These are phyloP conservation scores for Caenorhabditis elegans DNA, from an alignment of 1,140 invertebrate genomes.

Conservation along the genomic window WBcel235 BX284605.5:11497001-11497500, in stretches of 20 bases:
- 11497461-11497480: neutral
- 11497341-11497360: neutral
- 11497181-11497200: slow-evolving; percentile 19
- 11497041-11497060: too few species aligned
- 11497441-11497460: neutral
- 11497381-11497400: slow-evolving; percentile 4
- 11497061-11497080: too few species aligned
- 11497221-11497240: neutral
- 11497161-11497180: neutral
- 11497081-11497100: too few species aligned
- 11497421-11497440: neutral
- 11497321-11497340: neutral
- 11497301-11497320: neutral
- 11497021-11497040: too few species aligned
- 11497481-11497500: neutral
- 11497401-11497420: neutral
- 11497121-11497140: neutral
- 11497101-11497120: too few species aligned
- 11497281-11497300: neutral
- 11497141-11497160: neutral
- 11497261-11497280: too few species aligned
- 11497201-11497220: neutral
- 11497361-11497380: neutral
- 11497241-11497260: neutral
- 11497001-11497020: too few species aligned